phyloP scores from a whole-genome alignment of 2,888 invertebrate genomes.

The Brenthis daphne region DNA sequence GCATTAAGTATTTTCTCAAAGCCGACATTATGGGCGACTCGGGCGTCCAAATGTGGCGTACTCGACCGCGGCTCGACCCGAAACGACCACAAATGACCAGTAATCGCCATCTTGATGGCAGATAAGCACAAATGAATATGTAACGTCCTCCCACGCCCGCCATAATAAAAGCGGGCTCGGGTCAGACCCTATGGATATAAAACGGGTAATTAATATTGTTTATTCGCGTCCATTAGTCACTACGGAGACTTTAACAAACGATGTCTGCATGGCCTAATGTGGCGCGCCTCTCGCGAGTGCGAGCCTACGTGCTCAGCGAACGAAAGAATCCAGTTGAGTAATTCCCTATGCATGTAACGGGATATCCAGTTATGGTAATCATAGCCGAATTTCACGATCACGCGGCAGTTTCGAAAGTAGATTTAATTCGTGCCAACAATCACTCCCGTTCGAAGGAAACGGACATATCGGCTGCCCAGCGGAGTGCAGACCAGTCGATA shows the following conservation, averaged over 20 bases:
- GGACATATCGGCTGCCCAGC: slow-evolving; percentile 37
- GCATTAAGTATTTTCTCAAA: slow-evolving; percentile 45
- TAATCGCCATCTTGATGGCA: slow-evolving; percentile 69
- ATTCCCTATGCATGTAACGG: slow-evolving; percentile 74
- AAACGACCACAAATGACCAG: slow-evolving; percentile 64
- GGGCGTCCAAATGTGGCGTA: slow-evolving; percentile 59
- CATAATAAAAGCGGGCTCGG: slow-evolving; percentile 61
- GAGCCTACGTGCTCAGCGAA: slow-evolving; percentile 44
- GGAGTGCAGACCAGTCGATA: slow-evolving; percentile 34
- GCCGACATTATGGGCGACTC: slow-evolving; percentile 32
- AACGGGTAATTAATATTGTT: slow-evolving; percentile 78
- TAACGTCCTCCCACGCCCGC: slow-evolving; percentile 74
- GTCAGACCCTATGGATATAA: slow-evolving; percentile 62
- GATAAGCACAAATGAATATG: slow-evolving; percentile 79
- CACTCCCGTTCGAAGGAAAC: slow-evolving; percentile 48
- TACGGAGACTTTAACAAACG: slow-evolving; percentile 63
- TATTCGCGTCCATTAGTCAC: slow-evolving; percentile 75
- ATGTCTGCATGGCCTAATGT: slow-evolving; percentile 45
- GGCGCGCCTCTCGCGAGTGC: slow-evolving; percentile 38
- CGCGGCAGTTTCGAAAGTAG: slow-evolving; percentile 68
- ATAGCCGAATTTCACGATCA: slow-evolving; percentile 75
- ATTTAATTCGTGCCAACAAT: slow-evolving; percentile 60
- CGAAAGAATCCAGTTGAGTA: slow-evolving; percentile 72
- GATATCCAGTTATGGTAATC: slow-evolving; percentile 80
- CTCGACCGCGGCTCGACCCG: slow-evolving; percentile 50